phyloP scores from a whole-genome alignment of 1,140 invertebrate species.

The Drosophila lacertosa region DNA sequence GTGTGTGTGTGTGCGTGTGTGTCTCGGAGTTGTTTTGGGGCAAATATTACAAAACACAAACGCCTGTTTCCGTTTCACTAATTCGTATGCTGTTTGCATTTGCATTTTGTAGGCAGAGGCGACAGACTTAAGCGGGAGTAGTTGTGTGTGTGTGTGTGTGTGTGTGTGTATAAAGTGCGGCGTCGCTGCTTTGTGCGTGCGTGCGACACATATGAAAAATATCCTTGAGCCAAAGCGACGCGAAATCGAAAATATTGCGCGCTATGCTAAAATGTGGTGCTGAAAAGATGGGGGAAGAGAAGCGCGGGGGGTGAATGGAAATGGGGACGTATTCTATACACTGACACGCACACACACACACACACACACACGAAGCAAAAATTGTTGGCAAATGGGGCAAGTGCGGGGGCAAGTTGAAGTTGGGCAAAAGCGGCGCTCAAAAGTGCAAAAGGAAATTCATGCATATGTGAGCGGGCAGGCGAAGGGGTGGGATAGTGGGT shows the following conservation, averaged over 20 bases:
- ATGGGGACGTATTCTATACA: too few species aligned
- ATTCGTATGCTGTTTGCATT: slow-evolving; percentile 82
- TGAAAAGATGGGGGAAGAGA: background rate
- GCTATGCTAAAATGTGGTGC: slow-evolving; percentile 39
- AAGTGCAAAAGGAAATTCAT: slow-evolving; percentile 80
- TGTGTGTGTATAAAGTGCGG: too few species aligned
- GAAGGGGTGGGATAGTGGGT: background rate
- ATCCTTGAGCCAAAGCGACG: slow-evolving; percentile 68
- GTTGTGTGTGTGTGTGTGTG: too few species aligned
- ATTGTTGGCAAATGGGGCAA: slow-evolving; percentile 59
- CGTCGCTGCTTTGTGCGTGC: slow-evolving; percentile 54
- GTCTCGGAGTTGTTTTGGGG: slow-evolving; percentile 58
- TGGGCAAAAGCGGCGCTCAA: slow-evolving; percentile 17
- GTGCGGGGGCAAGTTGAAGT: slow-evolving; percentile 18
- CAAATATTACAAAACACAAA: slow-evolving; percentile 82
- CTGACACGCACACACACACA: slow-evolving; percentile 13
- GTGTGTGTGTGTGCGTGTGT: slow-evolving; percentile 28
- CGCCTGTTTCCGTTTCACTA: slow-evolving; percentile 81
- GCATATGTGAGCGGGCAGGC: slow-evolving; percentile 61
- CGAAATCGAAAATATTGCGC: slow-evolving; percentile 74
- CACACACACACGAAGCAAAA: slow-evolving; percentile 52
- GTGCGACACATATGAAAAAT: slow-evolving; percentile 76
- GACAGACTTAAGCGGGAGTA: too few species aligned
- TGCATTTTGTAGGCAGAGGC: too few species aligned
- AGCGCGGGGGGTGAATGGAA: background rate